These are phyloP conservation scores for Halictus rubicundus DNA, from an alignment of 1,140 invertebrate species.

Conservation along the genomic window DNA sequence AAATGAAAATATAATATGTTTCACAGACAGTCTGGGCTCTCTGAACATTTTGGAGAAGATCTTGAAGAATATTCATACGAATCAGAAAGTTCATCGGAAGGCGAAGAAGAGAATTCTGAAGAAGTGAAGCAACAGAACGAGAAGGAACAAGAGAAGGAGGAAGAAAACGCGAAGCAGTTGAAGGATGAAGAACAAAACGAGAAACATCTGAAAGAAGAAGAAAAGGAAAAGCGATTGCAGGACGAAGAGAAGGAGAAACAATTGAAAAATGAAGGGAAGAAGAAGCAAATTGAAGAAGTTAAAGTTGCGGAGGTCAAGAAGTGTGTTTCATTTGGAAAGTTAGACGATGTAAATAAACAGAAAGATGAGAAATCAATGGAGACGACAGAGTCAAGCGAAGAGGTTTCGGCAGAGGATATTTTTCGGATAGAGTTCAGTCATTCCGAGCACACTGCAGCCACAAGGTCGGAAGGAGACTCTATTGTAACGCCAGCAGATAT, in stretches of 20 bases:
- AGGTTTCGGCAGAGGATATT: conserved; percentile 22
- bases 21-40: conserved; percentile 56
- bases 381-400: not conserved
- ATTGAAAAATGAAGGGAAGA: conserved; percentile 24
- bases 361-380: conserved; percentile 3
- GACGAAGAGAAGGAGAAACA: conserved; percentile 30
- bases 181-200: conserved; percentile 36
- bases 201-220: no score
- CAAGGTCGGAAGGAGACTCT: conserved; percentile 23
- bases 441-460: conserved; percentile 47
- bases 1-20: conserved; percentile 19
- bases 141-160: conserved; percentile 47
- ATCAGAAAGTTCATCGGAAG: conserved; percentile 52
- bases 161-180: conserved; percentile 35
- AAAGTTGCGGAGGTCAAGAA: not conserved
- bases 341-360: not conserved
- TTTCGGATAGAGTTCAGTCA: conserved; percentile 70
- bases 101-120: conserved; percentile 46
- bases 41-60: conserved; percentile 59
- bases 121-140: not conserved
- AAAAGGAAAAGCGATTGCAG: not conserved
- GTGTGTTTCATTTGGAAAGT: conserved; percentile 61
- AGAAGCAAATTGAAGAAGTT: conserved; percentile 39
- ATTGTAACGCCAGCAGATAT: conserved; percentile 71
- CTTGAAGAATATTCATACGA: conserved; percentile 60